phyloP scores from a whole-genome alignment of 2,113 vertebrate genomes.

The Ceuthmochares aereus region DNA sequence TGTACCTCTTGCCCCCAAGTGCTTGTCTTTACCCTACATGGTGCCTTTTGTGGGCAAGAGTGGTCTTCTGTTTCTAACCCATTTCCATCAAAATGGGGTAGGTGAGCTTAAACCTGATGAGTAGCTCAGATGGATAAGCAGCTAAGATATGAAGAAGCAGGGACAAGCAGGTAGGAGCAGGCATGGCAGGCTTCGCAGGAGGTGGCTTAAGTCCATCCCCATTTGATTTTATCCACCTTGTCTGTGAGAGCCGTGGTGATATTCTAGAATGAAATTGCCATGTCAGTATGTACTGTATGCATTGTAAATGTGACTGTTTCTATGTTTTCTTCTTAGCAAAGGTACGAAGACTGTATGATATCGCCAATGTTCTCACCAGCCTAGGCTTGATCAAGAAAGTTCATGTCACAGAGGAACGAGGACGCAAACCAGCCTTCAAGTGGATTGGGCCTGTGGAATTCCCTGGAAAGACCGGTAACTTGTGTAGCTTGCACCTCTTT shows the following conservation, averaged over 20 bases:
- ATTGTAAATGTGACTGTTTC: neutral
- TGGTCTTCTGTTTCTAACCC: neutral
- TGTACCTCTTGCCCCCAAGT: neutral
- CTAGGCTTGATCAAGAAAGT: conserved; percentile 91
- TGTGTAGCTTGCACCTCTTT: neutral
- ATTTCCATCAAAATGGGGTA: neutral
- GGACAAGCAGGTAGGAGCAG: neutral
- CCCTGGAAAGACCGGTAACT: conserved; percentile 67
- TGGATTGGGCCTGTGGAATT: conserved; percentile 92
- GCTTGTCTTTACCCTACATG: fast-evolving
- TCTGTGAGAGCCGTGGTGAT: neutral
- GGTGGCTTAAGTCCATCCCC: neutral
- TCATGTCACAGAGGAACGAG: conserved; percentile 86
- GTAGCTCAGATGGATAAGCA: neutral
- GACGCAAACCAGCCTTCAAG: conserved; percentile 91
- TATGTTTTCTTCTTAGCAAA: conserved; percentile 80
- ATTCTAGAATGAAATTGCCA: neutral
- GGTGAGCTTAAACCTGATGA: neutral
- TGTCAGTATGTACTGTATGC: neutral
- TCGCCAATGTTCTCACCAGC: conserved; percentile 93
- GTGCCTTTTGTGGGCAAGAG: neutral
- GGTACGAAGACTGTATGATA: conserved; percentile 93
- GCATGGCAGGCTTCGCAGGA: neutral
- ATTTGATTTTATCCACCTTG: neutral
- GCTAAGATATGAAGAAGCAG: neutral